These are phyloP conservation scores for Notoglanidium macrostoma DNA, from an alignment of 2,797 vertebrate species.

Conservation along the genomic window DNA sequence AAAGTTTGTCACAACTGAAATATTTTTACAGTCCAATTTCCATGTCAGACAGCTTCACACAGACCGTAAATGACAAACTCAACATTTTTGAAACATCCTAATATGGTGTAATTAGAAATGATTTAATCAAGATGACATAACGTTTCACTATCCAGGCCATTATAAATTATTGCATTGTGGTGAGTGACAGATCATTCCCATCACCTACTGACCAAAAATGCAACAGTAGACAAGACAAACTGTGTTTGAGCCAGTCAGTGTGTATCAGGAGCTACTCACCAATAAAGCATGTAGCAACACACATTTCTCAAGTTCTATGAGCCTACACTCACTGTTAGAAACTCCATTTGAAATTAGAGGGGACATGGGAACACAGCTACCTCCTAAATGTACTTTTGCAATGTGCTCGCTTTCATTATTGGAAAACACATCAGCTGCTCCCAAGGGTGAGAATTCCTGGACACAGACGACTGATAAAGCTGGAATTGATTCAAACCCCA, in stretches of 20 bases:
- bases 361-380: slow-evolving; percentile 66
- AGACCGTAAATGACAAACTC: not conserved
- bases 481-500: slow-evolving; percentile 80
- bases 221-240: slow-evolving; percentile 20
- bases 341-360: slow-evolving; percentile 69
- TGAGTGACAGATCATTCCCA: not conserved
- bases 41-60: not conserved
- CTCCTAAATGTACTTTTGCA: slow-evolving; percentile 78
- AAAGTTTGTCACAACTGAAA: not conserved
- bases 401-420: slow-evolving; percentile 82
- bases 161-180: not conserved
- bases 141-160: not conserved
- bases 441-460: slow-evolving; percentile 75
- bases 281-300: slow-evolving; percentile 41
- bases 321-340: slow-evolving; percentile 60
- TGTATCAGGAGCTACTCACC: slow-evolving; percentile 20
- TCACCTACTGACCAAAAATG: slow-evolving; percentile 16
- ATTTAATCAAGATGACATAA: not conserved
- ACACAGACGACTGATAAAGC: slow-evolving; percentile 81
- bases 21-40: not conserved
- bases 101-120: not conserved
- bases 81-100: not conserved
- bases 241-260: slow-evolving; percentile 14
- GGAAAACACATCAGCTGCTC: slow-evolving; percentile 78
- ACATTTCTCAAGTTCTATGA: slow-evolving; percentile 50